phyloP scores from a whole-genome alignment of 1,140 invertebrate genomes.

The Caenorhabditis briggsae region DNA sequence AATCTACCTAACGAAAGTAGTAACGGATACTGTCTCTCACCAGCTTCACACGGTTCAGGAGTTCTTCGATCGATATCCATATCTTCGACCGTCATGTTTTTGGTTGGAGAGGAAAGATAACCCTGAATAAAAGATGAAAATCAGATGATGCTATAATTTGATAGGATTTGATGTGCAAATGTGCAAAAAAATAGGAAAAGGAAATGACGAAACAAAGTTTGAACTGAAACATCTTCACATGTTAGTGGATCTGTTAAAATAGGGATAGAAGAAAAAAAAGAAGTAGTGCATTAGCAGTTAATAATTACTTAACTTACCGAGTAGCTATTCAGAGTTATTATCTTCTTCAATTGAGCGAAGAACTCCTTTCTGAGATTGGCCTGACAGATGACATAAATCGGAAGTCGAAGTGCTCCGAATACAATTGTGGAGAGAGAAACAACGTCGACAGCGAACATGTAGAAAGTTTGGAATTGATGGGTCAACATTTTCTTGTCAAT shows the following conservation, averaged over 20 bases:
- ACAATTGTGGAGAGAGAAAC: slow-evolving; percentile 73
- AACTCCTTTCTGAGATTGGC: slow-evolving; percentile 59
- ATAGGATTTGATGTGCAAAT: no score
- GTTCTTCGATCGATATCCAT: slow-evolving; percentile 29
- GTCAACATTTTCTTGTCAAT: slow-evolving; percentile 69
- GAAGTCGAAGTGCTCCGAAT: slow-evolving; percentile 66
- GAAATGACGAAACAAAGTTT: slow-evolving; percentile 1
- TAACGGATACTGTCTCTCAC: slow-evolving; percentile 51
- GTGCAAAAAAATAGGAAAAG: slow-evolving; percentile 2
- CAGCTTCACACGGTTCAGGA: slow-evolving; percentile 20
- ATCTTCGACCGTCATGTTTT: slow-evolving; percentile 41
- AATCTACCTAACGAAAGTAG: slow-evolving; percentile 47
- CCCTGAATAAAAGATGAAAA: slow-evolving; percentile 18
- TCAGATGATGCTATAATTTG: background rate
- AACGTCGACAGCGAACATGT: slow-evolving; percentile 73
- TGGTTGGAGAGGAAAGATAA: slow-evolving; percentile 32
- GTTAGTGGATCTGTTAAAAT: background rate
- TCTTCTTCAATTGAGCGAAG: slow-evolving; percentile 41
- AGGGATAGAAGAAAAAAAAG: background rate
- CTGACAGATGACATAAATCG: slow-evolving; percentile 64
- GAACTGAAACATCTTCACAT: slow-evolving; percentile 10
- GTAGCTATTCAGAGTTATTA: slow-evolving; percentile 18
- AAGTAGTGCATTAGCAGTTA: background rate
- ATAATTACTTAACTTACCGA: background rate
- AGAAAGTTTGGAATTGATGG: slow-evolving; percentile 69